phyloP scores from a whole-genome alignment of 2,113 vertebrate species.

The Otis tarda region DNA sequence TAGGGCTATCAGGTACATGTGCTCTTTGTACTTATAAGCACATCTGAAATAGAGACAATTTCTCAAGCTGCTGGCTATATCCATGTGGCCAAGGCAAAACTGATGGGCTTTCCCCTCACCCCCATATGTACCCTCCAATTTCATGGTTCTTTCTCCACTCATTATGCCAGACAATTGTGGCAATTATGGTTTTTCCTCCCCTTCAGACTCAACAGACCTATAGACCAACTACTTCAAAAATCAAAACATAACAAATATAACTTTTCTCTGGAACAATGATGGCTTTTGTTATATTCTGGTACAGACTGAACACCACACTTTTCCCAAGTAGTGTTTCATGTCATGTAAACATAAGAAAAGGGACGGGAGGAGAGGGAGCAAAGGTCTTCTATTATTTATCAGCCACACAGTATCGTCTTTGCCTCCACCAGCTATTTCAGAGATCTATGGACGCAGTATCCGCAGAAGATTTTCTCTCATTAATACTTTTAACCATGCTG shows the following conservation, averaged over 20 bases:
- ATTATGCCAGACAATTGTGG: not conserved
- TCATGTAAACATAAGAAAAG: constrained; percentile 18
- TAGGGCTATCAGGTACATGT: rapidly evolving
- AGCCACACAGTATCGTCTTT: not conserved
- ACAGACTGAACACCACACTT: not conserved
- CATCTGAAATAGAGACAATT: not conserved
- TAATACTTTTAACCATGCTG: constrained; percentile 14
- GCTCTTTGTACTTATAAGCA: not conserved
- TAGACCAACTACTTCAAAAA: not conserved
- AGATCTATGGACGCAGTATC: not conserved
- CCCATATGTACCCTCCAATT: rapidly evolving
- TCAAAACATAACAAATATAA: not conserved
- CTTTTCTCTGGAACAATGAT: not conserved
- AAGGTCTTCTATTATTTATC: constrained; percentile 51
- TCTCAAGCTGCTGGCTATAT: not conserved
- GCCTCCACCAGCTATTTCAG: not conserved
- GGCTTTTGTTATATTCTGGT: not conserved
- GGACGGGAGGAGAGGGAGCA: not conserved
- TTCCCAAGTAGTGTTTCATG: not conserved
- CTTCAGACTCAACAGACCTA: not conserved
- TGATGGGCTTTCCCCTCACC: rapidly evolving
- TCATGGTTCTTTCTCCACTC: not conserved
- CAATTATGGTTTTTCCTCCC: not conserved
- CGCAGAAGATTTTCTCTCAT: not conserved
- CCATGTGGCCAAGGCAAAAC: not conserved